Percentiles rank a stretch among this genome's conserved stretches.
phyloP scores from a whole-genome alignment of 2,888 invertebrate species.

The Sinopyrophorus schimmeli region DNA sequence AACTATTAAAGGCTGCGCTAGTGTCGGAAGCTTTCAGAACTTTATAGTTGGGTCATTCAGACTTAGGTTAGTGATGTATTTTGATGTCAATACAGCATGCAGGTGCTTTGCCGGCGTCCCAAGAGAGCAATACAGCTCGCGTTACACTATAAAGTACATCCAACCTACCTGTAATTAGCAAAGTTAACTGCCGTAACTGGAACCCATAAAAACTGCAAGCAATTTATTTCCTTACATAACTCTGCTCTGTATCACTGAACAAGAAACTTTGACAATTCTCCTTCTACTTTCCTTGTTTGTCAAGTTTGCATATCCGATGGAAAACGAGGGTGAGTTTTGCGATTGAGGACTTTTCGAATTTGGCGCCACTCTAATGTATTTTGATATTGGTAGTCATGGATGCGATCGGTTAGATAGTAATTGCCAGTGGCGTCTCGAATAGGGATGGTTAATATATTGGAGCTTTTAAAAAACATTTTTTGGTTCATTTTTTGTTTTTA shows the following conservation, averaged over 20 bases:
- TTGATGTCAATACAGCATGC: constrained; percentile 29
- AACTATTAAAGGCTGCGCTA: neutral
- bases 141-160: constrained; percentile 36
- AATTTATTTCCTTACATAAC: constrained; percentile 28
- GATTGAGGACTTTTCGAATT: too few relatives aligned
- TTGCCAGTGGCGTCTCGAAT: too few relatives aligned
- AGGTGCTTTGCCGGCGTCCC: constrained; percentile 22
- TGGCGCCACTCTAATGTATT: too few relatives aligned
- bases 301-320: too few relatives aligned
- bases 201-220: constrained; percentile 33
- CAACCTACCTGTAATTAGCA: constrained; percentile 39
- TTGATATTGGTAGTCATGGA: too few relatives aligned
- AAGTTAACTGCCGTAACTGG: constrained; percentile 37
- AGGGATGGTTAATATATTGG: too few relatives aligned
- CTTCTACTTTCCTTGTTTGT: too few relatives aligned
- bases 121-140: constrained; percentile 32
- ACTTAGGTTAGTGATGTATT: constrained; percentile 22
- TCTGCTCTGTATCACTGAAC: constrained; percentile 17
- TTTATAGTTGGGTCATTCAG: constrained; percentile 7
- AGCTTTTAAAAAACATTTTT: too few relatives aligned
- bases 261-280: too few relatives aligned
- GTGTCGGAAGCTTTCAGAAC: neutral
- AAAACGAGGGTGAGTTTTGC: too few relatives aligned
- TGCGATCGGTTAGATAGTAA: too few relatives aligned
- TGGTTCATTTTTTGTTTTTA: too few relatives aligned